These are phyloP conservation scores for Oreohelix idahoensis DNA, from an alignment of 1,140 invertebrate species.

Conservation along the genomic window DNA sequence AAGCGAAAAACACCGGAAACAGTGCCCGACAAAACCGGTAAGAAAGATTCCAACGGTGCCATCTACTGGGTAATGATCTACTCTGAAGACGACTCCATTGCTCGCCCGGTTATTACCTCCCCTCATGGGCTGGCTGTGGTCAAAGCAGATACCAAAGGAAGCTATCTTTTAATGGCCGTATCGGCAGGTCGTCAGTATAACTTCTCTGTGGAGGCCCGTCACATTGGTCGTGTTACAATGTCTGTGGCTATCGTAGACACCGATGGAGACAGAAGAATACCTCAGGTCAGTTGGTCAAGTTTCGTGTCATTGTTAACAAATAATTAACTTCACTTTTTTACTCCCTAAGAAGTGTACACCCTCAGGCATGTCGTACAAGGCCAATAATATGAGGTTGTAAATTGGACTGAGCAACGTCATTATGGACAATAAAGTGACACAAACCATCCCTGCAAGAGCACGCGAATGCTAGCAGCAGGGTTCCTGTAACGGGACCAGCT, in stretches of 20 bases:
- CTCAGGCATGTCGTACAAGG: too few species aligned
- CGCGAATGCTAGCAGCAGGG: too few species aligned
- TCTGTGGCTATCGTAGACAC: slow-evolving; percentile 60
- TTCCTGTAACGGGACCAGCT: too few species aligned
- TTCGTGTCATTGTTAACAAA: too few species aligned
- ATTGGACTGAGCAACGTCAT: too few species aligned
- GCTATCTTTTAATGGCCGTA: slow-evolving; percentile 53
- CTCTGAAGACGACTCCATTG: slow-evolving; percentile 48
- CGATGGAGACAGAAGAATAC: slow-evolving; percentile 34
- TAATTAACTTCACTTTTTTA: too few species aligned
- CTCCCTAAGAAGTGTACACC: too few species aligned
- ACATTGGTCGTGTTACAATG: slow-evolving; percentile 65
- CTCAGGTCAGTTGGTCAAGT: slow-evolving; percentile 35
- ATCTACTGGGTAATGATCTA: slow-evolving; percentile 46
- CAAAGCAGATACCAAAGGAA: slow-evolving; percentile 34
- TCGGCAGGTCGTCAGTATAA: slow-evolving; percentile 56
- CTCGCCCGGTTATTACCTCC: slow-evolving; percentile 39
- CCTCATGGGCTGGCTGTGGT: slow-evolving; percentile 47
- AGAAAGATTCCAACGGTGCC: not conserved
- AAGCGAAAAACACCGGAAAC: not conserved
- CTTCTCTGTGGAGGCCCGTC: slow-evolving; percentile 65
- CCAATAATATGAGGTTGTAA: too few species aligned
- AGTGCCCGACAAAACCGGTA: not conserved
- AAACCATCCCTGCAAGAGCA: too few species aligned
- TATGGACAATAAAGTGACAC: too few species aligned